phyloP scores from a whole-genome alignment of 2,888 invertebrate species.

The Macropis europaea region DNA sequence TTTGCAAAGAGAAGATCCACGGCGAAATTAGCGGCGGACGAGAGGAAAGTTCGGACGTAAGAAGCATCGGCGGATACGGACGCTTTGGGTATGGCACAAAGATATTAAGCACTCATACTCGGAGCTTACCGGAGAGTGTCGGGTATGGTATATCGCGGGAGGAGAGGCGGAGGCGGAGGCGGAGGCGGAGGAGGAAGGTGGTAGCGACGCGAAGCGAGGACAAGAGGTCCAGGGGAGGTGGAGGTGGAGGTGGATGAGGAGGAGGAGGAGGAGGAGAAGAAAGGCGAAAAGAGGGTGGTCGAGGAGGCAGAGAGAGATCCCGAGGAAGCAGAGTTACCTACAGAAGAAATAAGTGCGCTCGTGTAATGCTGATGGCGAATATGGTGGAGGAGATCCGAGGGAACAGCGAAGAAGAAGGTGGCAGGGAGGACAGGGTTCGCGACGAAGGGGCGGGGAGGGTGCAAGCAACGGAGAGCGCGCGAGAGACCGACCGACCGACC shows the following conservation, averaged over 20 bases:
- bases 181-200: slow-evolving; percentile 39
- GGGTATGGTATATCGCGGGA: slow-evolving; percentile 41
- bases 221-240: slow-evolving; percentile 20
- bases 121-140: slow-evolving; percentile 52
- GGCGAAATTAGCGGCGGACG: slow-evolving; percentile 17
- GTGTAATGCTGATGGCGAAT: slow-evolving; percentile 77
- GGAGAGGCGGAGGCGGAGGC: not conserved
- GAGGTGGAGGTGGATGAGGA: slow-evolving; percentile 18
- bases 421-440: slow-evolving; percentile 49
- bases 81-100: slow-evolving; percentile 57
- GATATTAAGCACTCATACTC: slow-evolving; percentile 64
- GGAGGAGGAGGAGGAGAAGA: slow-evolving; percentile 44
- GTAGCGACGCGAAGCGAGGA: slow-evolving; percentile 50
- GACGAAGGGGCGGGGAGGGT: slow-evolving; percentile 22
- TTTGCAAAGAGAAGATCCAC: not conserved
- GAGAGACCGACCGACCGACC: slow-evolving; percentile 71
- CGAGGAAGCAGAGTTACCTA: slow-evolving; percentile 69
- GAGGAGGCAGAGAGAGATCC: slow-evolving; percentile 57
- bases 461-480: slow-evolving; percentile 48
- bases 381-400: slow-evolving; percentile 67
- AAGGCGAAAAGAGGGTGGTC: slow-evolving; percentile 47
- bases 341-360: slow-evolving; percentile 76
- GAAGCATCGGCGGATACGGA: slow-evolving; percentile 51
- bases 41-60: slow-evolving; percentile 46
- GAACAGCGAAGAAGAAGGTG: slow-evolving; percentile 58